A percentile compares a stretch with the other conserved stretches of the same genome.
phyloP scores from a whole-genome alignment of 1,140 invertebrate genomes.

The Drosophila ironensis region DNA sequence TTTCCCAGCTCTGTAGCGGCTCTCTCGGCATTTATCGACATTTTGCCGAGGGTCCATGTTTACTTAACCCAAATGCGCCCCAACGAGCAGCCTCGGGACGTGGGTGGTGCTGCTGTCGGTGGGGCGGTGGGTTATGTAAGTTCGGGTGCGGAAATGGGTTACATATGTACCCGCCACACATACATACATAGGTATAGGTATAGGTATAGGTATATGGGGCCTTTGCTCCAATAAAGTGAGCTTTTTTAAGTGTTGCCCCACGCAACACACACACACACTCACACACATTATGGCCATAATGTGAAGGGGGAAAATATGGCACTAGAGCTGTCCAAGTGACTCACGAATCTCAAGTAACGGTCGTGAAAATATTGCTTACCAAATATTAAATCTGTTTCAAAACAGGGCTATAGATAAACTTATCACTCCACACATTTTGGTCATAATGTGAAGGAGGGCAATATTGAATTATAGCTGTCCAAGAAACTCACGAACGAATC shows the following conservation, averaged over 20 bases:
- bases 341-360: too few relatives aligned
- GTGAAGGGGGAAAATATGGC: not conserved
- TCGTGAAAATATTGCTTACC: too few relatives aligned
- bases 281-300: not conserved
- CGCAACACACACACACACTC: slow-evolving; percentile 12
- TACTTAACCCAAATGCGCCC: slow-evolving; percentile 70
- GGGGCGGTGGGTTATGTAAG: slow-evolving; percentile 54
- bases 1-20: slow-evolving; percentile 34
- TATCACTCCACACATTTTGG: too few relatives aligned
- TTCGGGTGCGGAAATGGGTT: slow-evolving; percentile 69
- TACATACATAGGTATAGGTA: too few relatives aligned
- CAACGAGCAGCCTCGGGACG: not conserved
- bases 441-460: too few relatives aligned
- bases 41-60: slow-evolving; percentile 52
- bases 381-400: too few relatives aligned
- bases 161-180: slow-evolving; percentile 61
- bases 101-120: not conserved
- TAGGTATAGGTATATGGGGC: not conserved
- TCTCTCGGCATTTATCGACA: slow-evolving; percentile 56
- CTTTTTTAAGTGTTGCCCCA: slow-evolving; percentile 57
- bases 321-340: not conserved
- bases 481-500: too few relatives aligned
- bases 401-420: too few relatives aligned
- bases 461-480: too few relatives aligned
- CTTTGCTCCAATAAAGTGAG: slow-evolving; percentile 57